phyloP scores from a whole-genome alignment of 1,140 invertebrate genomes.

The Anastatus disparis region DNA sequence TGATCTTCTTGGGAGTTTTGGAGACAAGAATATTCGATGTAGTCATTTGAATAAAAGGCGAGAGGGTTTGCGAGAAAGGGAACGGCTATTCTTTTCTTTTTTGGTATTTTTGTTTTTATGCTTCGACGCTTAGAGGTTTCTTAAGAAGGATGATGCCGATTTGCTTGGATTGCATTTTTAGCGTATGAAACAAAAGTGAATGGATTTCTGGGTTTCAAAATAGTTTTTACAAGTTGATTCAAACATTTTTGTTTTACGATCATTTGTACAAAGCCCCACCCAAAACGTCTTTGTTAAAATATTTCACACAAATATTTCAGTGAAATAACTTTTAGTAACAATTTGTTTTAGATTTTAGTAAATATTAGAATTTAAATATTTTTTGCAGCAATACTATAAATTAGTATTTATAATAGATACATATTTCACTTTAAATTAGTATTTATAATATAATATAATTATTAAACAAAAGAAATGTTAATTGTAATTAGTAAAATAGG shows the following conservation, averaged over 20 bases:
- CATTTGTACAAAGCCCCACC: no score
- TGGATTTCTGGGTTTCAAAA: not conserved
- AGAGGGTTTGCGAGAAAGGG: not conserved
- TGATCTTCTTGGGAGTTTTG: not conserved
- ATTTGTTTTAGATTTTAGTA: no score
- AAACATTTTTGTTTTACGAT: not conserved
- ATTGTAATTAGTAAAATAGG: no score
- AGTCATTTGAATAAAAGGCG: constrained; percentile 8
- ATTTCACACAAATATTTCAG: no score
- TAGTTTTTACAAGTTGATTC: not conserved
- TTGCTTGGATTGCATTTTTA: constrained; percentile 1
- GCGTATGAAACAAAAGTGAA: constrained; percentile 9
- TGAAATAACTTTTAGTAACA: no score
- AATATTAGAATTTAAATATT: no score
- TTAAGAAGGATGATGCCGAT: not conserved
- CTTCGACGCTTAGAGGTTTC: not conserved
- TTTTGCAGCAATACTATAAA: no score
- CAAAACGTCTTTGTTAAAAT: no score
- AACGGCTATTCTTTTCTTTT: not conserved
- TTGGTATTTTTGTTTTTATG: not conserved
- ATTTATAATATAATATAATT: no score
- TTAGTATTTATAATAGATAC: no score
- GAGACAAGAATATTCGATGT: not conserved
- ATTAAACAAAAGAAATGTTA: no score
- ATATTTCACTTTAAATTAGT: no score